Evolutionary conservation across 2,113 vertebrate genomes (phyloP), one percentile per base, ranked within the genome.

Genomic region (Choloepus hoffmanni): DNA sequence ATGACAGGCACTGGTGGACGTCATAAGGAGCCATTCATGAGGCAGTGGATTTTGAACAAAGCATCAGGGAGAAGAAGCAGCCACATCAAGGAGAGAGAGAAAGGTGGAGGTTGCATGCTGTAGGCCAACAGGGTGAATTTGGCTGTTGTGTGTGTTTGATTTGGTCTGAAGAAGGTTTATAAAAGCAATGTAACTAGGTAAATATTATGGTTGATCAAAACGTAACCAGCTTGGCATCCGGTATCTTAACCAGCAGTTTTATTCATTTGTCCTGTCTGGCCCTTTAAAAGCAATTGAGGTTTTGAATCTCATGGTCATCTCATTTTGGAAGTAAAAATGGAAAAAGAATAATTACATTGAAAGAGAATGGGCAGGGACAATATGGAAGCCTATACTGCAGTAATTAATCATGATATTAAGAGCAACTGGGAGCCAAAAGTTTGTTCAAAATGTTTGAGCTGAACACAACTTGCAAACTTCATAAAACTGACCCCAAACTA

Each of bases 401-500:
- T 48, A 72, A 76, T 92, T 58, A 93, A 67, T 94, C 60, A 45
- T 30, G 13, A 78, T 58, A 6, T 28, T 36, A 55, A 60, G 43
- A 85, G 26, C 19, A 92, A 62, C n/a, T n/a, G 19, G 30, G 16
- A 85, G 60, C 7, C 10, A 24, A 36, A 50, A 40, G 14, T 70
- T 67, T 70, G 84, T 72, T 23, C 18, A 82, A 68, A 95, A 92
- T 93, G 33, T 77, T 94, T 90, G 48, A 78, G n/a, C 15, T 24
- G 89, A 30, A 21, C 40, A 28, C 8, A 26, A 45, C 16, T 85
- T 85, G 18, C 45, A 36, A 84, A 18, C 18, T 83, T 90, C 36
- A 36, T 93, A 94, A 92, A 97, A 76, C 1, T 50, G n/a, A 93
- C n/a, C n/a, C 50, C n/a, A 79, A 67, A 86, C 78, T 78, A 74